Evolutionary conservation across 2,797 vertebrate genomes (phyloP), one percentile per base, ranked within the genome.

Genomic region (Scomberomorus guttatus): DNA sequence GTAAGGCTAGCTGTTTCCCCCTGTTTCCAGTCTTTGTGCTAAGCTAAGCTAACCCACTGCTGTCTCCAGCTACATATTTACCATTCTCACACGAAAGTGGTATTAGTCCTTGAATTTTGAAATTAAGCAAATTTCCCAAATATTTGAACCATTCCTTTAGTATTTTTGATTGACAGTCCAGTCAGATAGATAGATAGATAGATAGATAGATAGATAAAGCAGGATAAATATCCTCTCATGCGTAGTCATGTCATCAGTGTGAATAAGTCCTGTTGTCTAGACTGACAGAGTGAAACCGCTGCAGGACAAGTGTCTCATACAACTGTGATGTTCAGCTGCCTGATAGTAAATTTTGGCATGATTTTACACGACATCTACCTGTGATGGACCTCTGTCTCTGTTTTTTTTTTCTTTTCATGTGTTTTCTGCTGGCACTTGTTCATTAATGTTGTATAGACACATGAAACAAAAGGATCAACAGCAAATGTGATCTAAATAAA

Each of bases 271-370:
- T 72, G 68, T 46, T 46, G 62, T 84, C 81, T 79, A 64, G 65
- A 79, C 75, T 7, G 15, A 71, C 57, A 56, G 39, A 72, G 34
- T 44, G 62, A 57, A 73, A 68, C 32, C 32, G 73, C 76, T 72
- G 42, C 64, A 57, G 48, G 75, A 80, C 74, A 66, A 70, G 13
- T 22, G 6, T 69, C 65, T 88, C 83, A 73, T 54, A 61, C 81
- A 84, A 87, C 80, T 57, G 50, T 57, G 77, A 77, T 50, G 50
- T 63, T 82, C 74, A 67, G 78, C 72, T 71, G 71, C 55, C 65
- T 74, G 77, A 89, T 73, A 65, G 75, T 48, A 72, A 67, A 81
- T 69, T 6, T 61, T 42, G 25, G 48, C 7, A 61, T 18, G 37
- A 64, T 27, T 57, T 54, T 80, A 75, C 22, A 58, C 58, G 50